These are phyloP conservation scores for Amphibalanus amphitrite DNA, from an alignment of 1,140 invertebrate genomes.

Conservation along the genomic window DNA sequence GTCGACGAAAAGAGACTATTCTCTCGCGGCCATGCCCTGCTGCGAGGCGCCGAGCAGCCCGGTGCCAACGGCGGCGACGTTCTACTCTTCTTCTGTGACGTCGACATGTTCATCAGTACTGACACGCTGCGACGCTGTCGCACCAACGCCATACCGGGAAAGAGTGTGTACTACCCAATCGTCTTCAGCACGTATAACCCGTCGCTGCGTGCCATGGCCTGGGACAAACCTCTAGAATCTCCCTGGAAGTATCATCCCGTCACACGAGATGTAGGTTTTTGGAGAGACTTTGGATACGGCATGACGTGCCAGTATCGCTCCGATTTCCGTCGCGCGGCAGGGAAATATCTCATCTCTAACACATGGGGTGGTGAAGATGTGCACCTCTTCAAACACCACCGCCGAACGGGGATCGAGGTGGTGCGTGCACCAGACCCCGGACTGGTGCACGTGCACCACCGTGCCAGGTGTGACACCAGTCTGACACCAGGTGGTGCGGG, in stretches of 20 bases:
- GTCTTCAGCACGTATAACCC: constrained; percentile 72
- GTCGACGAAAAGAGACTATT: constrained; percentile 20
- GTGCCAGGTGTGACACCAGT: constrained; percentile 37
- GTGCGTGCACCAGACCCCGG: constrained; percentile 61
- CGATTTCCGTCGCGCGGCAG: constrained; percentile 38
- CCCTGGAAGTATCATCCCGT: not conserved
- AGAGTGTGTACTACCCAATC: constrained; percentile 64
- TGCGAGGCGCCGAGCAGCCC: not conserved
- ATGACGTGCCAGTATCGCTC: constrained; percentile 71
- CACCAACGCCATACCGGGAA: constrained; percentile 37
- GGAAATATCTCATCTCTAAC: constrained; percentile 51
- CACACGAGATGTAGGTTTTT: constrained; percentile 38
- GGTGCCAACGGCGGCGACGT: constrained; percentile 31
- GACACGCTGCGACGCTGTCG: constrained; percentile 51
- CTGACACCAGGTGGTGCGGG: no score
- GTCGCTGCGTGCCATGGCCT: constrained; percentile 14
- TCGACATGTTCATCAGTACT: constrained; percentile 58
- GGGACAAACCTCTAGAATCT: not conserved
- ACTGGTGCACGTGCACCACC: constrained; percentile 68
- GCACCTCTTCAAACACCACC: constrained; percentile 39
- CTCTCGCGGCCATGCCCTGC: not conserved
- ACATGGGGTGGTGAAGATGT: constrained; percentile 72
- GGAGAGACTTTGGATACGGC: constrained; percentile 67
- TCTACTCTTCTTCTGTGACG: constrained; percentile 61
- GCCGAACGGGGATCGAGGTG: constrained; percentile 25